Percentiles rank a stretch among this genome's conserved stretches.
These are phyloP conservation scores for Fringilla coelebs DNA, from an alignment of 2,797 vertebrate species.

Conservation along the genomic window DNA sequence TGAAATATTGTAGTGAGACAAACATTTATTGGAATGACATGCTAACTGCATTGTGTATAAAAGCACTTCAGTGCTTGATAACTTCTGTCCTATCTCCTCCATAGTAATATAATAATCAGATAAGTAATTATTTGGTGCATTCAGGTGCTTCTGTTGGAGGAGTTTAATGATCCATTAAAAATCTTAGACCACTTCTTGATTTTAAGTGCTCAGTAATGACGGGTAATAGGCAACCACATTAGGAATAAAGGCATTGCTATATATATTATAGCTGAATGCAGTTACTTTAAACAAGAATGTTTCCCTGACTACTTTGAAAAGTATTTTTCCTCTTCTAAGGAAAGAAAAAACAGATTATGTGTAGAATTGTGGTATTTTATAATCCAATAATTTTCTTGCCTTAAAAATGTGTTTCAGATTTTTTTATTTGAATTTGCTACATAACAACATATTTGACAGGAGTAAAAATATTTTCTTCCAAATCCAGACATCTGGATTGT, in stretches of 20 bases:
- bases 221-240: neutral
- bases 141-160: neutral
- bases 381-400: neutral
- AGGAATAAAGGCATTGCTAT: neutral
- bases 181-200: neutral
- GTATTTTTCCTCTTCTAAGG: neutral
- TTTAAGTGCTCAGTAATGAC: neutral
- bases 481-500: neutral
- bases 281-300: neutral
- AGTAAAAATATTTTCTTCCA: neutral
- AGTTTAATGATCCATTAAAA: neutral
- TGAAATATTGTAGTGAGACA: constrained; percentile 1
- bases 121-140: neutral
- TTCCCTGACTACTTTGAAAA: constrained; percentile 7
- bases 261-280: neutral
- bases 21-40: neutral
- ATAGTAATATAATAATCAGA: neutral
- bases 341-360: neutral
- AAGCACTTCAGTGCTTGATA: neutral
- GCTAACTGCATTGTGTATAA: neutral
- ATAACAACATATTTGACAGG: constrained; percentile 1
- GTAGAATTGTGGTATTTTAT: constrained; percentile 15
- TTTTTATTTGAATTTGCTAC: neutral
- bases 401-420: neutral
- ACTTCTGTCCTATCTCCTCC: neutral